These are phyloP conservation scores for Helobdella robusta DNA, from an alignment of 2,888 invertebrate species.

Conservation along the genomic window DNA sequence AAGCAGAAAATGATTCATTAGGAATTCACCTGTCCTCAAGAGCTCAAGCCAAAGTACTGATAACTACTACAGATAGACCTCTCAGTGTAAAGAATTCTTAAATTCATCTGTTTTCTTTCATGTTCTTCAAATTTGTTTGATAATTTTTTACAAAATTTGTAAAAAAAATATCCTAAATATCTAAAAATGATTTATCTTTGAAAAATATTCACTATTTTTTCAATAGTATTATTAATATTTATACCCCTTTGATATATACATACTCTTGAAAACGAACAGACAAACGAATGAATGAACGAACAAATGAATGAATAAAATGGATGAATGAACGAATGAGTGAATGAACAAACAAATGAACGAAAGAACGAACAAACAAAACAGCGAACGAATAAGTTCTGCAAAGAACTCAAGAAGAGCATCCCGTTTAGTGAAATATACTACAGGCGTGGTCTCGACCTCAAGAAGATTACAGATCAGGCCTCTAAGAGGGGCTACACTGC, in stretches of 20 bases:
- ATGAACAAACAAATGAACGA: not conserved
- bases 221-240: not conserved
- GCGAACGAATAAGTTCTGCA: slow-evolving; percentile 82
- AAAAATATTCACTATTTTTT: not conserved
- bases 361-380: too few species aligned
- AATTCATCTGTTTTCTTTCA: not conserved
- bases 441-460: slow-evolving; percentile 77
- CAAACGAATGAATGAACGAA: not conserved
- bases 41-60: slow-evolving; percentile 86
- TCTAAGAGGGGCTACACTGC: slow-evolving; percentile 56
- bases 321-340: not conserved
- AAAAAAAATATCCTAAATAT: not conserved
- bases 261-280: not conserved
- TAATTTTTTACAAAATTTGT: not conserved
- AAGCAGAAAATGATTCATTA: slow-evolving; percentile 71
- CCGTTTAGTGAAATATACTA: slow-evolving; percentile 81
- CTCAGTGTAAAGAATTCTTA: slow-evolving; percentile 52
- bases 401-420: slow-evolving; percentile 78
- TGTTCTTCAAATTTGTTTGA: not conserved
- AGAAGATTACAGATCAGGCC: slow-evolving; percentile 80
- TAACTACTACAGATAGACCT: slow-evolving; percentile 87
- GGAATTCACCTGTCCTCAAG: slow-evolving; percentile 72
- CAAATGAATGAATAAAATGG: not conserved
- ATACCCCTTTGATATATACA: not conserved
- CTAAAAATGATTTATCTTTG: not conserved